Evolutionary conservation across 2,113 vertebrate genomes (phyloP).

Genomic region (Piaya cayana): DNA sequence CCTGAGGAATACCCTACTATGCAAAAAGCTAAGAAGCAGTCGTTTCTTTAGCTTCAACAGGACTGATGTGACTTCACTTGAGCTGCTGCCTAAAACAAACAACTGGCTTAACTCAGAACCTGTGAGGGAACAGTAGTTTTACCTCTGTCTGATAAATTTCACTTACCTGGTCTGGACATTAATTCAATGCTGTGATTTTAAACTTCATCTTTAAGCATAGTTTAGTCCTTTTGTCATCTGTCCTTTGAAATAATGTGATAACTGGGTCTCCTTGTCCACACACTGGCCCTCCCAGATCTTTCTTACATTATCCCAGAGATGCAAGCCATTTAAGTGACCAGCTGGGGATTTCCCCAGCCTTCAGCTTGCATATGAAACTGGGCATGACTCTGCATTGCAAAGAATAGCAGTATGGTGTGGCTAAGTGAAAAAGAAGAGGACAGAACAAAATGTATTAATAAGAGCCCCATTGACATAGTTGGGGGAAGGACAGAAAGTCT

Average conservation of each 20-base stretch:
- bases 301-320: not conserved
- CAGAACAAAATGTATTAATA: not conserved
- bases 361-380: not conserved
- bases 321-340: not conserved
- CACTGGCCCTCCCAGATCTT: not conserved
- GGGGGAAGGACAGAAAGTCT: not conserved
- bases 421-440: not conserved
- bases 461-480: not conserved
- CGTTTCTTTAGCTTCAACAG: not conserved
- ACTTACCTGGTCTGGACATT: not conserved
- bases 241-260: not conserved
- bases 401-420: not conserved
- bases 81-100: not conserved
- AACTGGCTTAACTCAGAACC: not conserved
- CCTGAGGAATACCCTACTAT: not conserved
- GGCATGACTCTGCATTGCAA: not conserved
- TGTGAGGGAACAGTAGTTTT: not conserved
- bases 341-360: not conserved
- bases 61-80: not conserved
- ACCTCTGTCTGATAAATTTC: not conserved
- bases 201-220: not conserved
- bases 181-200: not conserved
- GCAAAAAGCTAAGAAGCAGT: not conserved
- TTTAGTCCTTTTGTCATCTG: not conserved
- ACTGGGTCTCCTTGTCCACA: not conserved